phyloP scores from a whole-genome alignment of 2,888 invertebrate genomes.

The Mongoloraphidia duomilia region DNA sequence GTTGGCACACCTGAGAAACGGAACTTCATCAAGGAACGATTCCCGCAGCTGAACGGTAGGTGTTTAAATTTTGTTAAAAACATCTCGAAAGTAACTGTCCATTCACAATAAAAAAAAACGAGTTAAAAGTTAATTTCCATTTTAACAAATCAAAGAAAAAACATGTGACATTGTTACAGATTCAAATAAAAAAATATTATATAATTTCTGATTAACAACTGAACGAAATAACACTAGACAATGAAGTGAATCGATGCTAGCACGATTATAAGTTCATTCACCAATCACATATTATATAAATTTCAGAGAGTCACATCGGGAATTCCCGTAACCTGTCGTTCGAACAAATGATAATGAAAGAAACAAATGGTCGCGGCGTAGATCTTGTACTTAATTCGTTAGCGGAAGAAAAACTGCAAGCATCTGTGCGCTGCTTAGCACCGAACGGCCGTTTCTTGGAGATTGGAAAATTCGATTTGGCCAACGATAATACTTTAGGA shows the following conservation, averaged over 20 bases:
- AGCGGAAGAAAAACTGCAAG: conserved; percentile 78
- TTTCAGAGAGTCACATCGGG: conserved; percentile 52
- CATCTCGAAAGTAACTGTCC: too few species aligned
- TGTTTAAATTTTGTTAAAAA: too few species aligned
- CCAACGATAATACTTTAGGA: conserved; percentile 45
- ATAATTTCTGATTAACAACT: too few species aligned
- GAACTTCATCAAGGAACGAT: conserved; percentile 40
- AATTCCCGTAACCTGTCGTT: conserved; percentile 79
- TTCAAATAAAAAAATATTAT: too few species aligned
- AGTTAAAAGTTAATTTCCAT: too few species aligned
- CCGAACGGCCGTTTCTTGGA: conserved; percentile 58
- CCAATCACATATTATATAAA: background rate
- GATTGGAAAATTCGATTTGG: conserved; percentile 75
- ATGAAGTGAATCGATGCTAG: too few species aligned
- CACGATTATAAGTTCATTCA: too few species aligned
- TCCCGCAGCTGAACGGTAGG: conserved; percentile 28
- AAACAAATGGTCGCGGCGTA: conserved; percentile 77
- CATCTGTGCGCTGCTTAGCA: conserved; percentile 46
- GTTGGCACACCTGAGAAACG: conserved; percentile 51
- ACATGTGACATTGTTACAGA: too few species aligned
- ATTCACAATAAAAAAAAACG: conserved; percentile 1
- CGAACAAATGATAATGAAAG: conserved; percentile 65
- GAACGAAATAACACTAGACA: too few species aligned
- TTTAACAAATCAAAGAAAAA: too few species aligned
- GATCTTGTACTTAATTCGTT: conserved; percentile 85